Evolutionary conservation across 2,113 vertebrate genomes (phyloP).

Genomic region (Prochilodus magdalenae): DNA sequence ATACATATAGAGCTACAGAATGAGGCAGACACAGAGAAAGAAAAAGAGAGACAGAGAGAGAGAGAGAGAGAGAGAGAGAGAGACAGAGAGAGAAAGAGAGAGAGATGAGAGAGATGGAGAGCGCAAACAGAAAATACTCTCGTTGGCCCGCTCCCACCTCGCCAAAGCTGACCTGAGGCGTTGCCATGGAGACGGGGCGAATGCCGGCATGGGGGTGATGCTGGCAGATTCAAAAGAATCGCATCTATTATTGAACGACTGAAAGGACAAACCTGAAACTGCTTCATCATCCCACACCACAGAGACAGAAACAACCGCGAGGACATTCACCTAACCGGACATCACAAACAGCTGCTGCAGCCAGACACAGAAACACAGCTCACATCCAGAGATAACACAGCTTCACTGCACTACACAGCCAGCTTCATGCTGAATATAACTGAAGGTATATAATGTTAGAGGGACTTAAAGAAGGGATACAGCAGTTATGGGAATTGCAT

Average conservation of each 20-base stretch:
- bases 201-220: conserved; percentile 39
- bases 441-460: too few relatives aligned
- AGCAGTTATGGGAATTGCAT: too few relatives aligned
- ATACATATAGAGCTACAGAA: conserved; percentile 30
- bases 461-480: too few relatives aligned
- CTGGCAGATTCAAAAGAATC: conserved; percentile 48
- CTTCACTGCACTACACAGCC: background rate
- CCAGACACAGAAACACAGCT: background rate
- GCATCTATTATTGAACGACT: conserved; percentile 71
- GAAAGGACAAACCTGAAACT: conserved; percentile 65
- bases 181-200: conserved; percentile 29
- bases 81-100: conserved; percentile 15
- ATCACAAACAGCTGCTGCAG: background rate
- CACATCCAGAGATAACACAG: background rate
- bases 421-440: too few relatives aligned
- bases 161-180: conserved; percentile 43
- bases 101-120: conserved; percentile 28
- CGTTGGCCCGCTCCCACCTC: conserved; percentile 39
- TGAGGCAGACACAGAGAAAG: conserved; percentile 12
- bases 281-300: conserved; percentile 59
- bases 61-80: conserved; percentile 26
- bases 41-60: too few relatives aligned
- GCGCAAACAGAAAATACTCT: conserved; percentile 10
- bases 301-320: background rate
- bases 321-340: background rate